A percentile compares a stretch with the other conserved stretches of the same genome.
These are phyloP conservation scores for Petrocephalus microphthalmus DNA, from an alignment of 2,113 vertebrate species.

Conservation along the genomic window DNA sequence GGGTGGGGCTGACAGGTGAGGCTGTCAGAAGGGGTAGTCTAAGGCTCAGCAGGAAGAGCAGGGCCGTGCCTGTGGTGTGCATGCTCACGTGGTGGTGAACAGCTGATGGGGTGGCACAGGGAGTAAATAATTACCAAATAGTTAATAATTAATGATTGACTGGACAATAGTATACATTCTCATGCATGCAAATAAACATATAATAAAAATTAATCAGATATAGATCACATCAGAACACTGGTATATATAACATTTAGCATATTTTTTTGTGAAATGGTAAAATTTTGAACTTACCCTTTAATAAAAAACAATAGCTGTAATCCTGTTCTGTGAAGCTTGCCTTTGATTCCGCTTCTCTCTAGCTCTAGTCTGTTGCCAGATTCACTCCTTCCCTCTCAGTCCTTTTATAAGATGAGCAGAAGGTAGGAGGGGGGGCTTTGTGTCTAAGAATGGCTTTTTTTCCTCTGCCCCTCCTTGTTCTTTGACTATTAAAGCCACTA, in stretches of 20 bases:
- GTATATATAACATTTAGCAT: background rate
- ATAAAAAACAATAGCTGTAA: background rate
- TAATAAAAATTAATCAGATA: background rate
- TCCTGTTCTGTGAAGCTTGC: background rate
- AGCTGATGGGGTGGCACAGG: conserved; percentile 27
- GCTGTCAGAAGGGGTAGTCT: conserved; percentile 53
- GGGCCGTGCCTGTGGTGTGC: conserved; percentile 40
- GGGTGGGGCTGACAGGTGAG: conserved; percentile 37
- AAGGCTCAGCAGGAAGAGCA: conserved; percentile 3
- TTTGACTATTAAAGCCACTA: background rate
- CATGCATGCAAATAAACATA: background rate
- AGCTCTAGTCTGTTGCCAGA: background rate
- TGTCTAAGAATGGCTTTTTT: conserved; percentile 26
- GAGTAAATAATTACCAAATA: background rate
- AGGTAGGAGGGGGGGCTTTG: conserved; percentile 31
- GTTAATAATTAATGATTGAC: background rate
- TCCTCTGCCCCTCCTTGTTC: background rate
- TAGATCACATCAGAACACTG: background rate
- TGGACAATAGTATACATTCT: background rate
- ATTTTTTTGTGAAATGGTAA: background rate
- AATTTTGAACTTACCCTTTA: conserved; percentile 40
- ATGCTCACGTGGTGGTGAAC: conserved; percentile 39
- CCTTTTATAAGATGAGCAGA: conserved; percentile 47
- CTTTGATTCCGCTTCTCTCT: background rate
- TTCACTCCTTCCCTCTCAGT: conserved; percentile 30